Evolutionary conservation across 2,113 vertebrate species (phyloP).

Genomic region (Alouatta palliata): DNA sequence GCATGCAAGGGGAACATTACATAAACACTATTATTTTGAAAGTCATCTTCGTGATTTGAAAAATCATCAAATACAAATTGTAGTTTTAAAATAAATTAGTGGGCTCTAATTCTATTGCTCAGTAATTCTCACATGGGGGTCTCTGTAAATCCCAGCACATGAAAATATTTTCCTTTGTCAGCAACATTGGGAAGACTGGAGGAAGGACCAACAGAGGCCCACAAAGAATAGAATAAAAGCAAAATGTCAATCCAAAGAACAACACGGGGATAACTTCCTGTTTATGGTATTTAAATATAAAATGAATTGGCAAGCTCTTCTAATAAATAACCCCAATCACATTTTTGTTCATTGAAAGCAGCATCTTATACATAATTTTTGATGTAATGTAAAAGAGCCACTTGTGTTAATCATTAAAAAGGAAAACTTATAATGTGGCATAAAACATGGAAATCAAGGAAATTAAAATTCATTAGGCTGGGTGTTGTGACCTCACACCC

Average conservation of each 20-base stretch:
- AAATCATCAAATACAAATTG: constrained; percentile 38
- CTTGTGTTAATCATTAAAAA: background rate
- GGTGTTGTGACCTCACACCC: too few species aligned
- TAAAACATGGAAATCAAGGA: background rate
- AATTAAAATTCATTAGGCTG: background rate
- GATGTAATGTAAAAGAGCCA: background rate
- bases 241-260: background rate
- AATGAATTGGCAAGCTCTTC: background rate
- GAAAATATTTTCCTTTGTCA: background rate
- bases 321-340: background rate
- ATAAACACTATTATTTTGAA: background rate
- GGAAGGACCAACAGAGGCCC: background rate
- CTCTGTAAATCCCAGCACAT: background rate
- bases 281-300: background rate
- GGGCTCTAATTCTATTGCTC: background rate
- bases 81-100: background rate
- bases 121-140: background rate
- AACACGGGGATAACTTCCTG: background rate
- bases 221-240: background rate
- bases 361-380: background rate
- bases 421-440: background rate
- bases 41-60: constrained; percentile 13
- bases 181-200: background rate
- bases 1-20: background rate
- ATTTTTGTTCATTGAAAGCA: background rate